phyloP scores from a whole-genome alignment of 2,888 invertebrate genomes.

The Argyra leucocephala region DNA sequence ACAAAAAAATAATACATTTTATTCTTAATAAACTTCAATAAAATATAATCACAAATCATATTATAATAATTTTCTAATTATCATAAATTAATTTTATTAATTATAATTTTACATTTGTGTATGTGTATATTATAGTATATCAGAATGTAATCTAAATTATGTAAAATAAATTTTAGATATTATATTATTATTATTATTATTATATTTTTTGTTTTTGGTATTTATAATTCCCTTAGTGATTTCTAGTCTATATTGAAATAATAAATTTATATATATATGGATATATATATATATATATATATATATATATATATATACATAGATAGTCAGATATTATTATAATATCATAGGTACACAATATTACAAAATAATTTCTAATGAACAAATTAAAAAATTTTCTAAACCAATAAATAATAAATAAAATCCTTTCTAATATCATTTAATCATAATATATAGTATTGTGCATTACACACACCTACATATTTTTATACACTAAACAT shows the following conservation, averaged over 20 bases:
- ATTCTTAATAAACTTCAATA: no score
- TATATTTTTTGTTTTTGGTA: not conserved
- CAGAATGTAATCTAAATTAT: not conserved
- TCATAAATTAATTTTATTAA: conserved; percentile 1
- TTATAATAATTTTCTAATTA: conserved; percentile 1
- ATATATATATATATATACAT: no score
- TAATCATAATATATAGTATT: not conserved
- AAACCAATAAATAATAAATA: conserved; percentile 3
- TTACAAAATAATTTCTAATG: not conserved
- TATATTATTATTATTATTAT: not conserved
- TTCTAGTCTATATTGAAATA: not conserved
- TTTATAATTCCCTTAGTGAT: no score
- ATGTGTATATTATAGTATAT: not conserved
- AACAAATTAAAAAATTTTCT: not conserved
- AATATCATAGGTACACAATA: not conserved
- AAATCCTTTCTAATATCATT: not conserved
- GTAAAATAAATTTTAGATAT: conserved; percentile 1
- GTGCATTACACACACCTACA: no score
- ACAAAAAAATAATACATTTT: no score
- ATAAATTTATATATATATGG: not conserved
- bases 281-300: not conserved
- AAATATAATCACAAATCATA: not conserved
- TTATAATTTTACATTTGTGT: not conserved
- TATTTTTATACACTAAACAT: no score
- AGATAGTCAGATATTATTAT: no score